phyloP scores from a whole-genome alignment of 2,113 vertebrate genomes.

The Leptocoma aspasia region DNA sequence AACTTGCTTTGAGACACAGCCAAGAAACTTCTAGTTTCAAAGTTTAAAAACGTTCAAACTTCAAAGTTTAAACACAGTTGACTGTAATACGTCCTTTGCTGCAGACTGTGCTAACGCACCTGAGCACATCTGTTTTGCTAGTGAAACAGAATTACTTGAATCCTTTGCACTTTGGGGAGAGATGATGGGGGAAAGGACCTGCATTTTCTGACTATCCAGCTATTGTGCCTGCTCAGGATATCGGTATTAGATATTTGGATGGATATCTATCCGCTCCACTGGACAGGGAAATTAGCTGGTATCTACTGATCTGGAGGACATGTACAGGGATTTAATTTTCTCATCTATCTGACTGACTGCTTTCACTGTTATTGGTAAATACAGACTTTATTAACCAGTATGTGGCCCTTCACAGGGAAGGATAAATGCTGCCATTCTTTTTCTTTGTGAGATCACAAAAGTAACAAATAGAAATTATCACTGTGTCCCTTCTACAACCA shows the following conservation, averaged over 20 bases:
- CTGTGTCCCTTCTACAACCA: background rate
- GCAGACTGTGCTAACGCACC: background rate
- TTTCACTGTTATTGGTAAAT: background rate
- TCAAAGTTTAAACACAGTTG: background rate
- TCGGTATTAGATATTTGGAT: background rate
- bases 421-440: background rate
- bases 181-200: background rate
- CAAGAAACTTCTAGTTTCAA: background rate
- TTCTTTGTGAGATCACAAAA: background rate
- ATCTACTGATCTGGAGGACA: background rate
- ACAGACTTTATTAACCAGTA: background rate
- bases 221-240: background rate
- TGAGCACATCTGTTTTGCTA: background rate
- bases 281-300: background rate
- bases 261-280: background rate
- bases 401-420: background rate
- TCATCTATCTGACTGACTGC: background rate
- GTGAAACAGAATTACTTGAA: background rate
- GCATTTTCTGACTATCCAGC: background rate
- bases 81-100: background rate
- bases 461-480: background rate
- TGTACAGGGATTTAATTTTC: background rate
- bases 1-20: background rate
- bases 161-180: background rate
- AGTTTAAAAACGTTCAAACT: rapidly evolving